These are phyloP conservation scores for Leptarthrus brevirostris DNA, from an alignment of 2,888 invertebrate species.

Conservation along the genomic window DNA sequence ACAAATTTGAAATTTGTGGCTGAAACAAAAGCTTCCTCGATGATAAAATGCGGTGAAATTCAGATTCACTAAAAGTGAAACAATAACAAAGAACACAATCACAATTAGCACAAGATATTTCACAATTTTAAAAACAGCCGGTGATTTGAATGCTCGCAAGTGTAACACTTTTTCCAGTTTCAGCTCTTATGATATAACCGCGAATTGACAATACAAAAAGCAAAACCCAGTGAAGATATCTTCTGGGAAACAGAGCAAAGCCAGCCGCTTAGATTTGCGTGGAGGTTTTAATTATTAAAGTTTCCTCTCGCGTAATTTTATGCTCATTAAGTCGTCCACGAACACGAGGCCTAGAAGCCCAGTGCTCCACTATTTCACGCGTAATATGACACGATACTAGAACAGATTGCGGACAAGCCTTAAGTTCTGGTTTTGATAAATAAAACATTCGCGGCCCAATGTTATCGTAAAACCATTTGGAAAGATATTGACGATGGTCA, in stretches of 20 bases:
- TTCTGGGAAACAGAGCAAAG: slow-evolving; percentile 21
- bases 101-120: neutral
- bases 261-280: slow-evolving; percentile 4
- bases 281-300: slow-evolving; percentile 8
- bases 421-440: slow-evolving; percentile 1
- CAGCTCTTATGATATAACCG: slow-evolving; percentile 11
- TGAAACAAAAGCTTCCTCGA: no score
- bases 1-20: no score
- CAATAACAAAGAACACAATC: neutral
- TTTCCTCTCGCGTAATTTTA: slow-evolving; percentile 9
- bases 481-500: neutral
- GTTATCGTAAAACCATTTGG: neutral
- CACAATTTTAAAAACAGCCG: neutral
- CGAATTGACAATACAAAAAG: neutral
- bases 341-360: neutral
- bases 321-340: slow-evolving; percentile 10
- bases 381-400: slow-evolving; percentile 1
- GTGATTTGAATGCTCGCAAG: neutral
- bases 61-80: neutral
- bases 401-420: slow-evolving; percentile 1
- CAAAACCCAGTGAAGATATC: neutral
- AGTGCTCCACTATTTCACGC: neutral
- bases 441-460: neutral
- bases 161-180: slow-evolving; percentile 7
- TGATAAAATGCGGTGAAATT: neutral